Conservation (phyloP, 1,140 invertebrate species). For the Teleogryllus occipitalis region DNA sequence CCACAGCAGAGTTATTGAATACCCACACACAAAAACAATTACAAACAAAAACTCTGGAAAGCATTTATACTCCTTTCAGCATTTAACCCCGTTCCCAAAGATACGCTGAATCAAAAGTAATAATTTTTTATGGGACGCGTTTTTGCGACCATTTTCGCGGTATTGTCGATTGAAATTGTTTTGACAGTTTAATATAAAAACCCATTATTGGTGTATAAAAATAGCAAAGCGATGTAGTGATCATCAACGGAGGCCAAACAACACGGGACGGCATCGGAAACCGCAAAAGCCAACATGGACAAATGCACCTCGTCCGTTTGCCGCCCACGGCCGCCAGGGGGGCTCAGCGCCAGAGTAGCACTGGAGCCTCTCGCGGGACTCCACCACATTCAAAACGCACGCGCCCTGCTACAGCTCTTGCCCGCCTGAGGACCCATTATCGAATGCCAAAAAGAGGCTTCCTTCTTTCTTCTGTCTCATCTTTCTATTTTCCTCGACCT, state of each 20-base stretch:
- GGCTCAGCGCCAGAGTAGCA: neutral
- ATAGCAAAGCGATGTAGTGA: neutral
- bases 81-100: neutral
- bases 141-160: neutral
- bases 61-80: too few relatives aligned
- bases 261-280: neutral
- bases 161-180: neutral
- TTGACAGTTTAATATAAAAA: constrained; percentile 6
- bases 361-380: too few relatives aligned
- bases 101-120: neutral
- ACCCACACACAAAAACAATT: too few relatives aligned
- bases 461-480: too few relatives aligned
- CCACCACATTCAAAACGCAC: too few relatives aligned
- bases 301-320: neutral
- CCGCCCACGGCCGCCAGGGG: neutral
- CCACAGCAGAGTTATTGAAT: too few relatives aligned
- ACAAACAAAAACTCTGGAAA: too few relatives aligned
- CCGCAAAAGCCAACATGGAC: neutral
- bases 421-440: too few relatives aligned
- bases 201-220: neutral
- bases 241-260: neutral
- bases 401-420: too few relatives aligned
- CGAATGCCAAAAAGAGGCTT: too few relatives aligned
- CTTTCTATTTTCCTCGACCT: too few relatives aligned
- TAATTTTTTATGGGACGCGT: neutral